Percentiles rank a stretch among this genome's conserved stretches.
phyloP scores from a whole-genome alignment of 2,113 vertebrate genomes.

The Diadophis punctatus region DNA sequence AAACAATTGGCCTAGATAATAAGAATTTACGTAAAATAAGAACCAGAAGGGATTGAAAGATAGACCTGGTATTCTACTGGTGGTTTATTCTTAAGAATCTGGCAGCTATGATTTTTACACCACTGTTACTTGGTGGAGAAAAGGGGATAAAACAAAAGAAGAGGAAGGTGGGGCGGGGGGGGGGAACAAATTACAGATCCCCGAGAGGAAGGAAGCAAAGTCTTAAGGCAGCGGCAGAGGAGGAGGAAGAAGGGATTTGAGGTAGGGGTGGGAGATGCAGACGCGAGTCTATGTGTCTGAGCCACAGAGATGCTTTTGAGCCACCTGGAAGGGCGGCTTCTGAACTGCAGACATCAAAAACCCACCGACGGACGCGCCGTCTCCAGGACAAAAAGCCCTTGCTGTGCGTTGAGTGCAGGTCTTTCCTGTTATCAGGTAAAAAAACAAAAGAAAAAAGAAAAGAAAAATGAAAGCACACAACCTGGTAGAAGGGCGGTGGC shows the following conservation, averaged over 20 bases:
- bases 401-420: neutral
- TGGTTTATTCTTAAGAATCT: neutral
- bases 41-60: neutral
- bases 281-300: slow-evolving; percentile 62
- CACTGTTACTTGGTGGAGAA: neutral
- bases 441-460: neutral
- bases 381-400: slow-evolving; percentile 4
- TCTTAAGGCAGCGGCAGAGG: slow-evolving; percentile 28
- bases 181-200: slow-evolving; percentile 51
- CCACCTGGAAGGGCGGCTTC: slow-evolving; percentile 58
- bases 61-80: neutral
- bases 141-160: neutral
- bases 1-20: neutral
- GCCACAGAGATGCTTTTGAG: slow-evolving; percentile 46
- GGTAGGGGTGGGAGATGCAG: slow-evolving; percentile 58
- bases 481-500: neutral
- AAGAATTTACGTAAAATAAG: neutral
- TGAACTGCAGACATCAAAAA: slow-evolving; percentile 32
- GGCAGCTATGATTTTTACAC: neutral
- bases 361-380: slow-evolving; percentile 14
- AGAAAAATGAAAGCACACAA: neutral
- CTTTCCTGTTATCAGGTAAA: slow-evolving; percentile 5
- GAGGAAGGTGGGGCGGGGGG: neutral
- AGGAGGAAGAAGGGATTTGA: slow-evolving; percentile 43
- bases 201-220: slow-evolving; percentile 61